Evolutionary conservation across 2,113 vertebrate species (phyloP).

Genomic region (Gobius niger): DNA sequence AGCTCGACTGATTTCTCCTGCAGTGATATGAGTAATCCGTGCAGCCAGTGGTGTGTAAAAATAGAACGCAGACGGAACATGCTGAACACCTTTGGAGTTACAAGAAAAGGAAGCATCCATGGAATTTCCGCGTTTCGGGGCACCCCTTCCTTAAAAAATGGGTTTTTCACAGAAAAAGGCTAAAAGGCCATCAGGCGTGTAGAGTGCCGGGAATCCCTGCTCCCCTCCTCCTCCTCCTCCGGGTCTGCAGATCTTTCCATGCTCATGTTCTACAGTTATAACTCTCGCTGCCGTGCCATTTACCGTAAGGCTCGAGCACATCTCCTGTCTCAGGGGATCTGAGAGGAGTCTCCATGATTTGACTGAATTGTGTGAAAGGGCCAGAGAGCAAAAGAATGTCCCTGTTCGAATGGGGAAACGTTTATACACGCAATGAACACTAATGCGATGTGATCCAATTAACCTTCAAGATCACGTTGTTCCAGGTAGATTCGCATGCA

Average conservation of each 20-base stretch:
- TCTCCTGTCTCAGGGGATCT: conserved; percentile 27
- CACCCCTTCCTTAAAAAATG: conserved; percentile 22
- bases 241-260: conserved; percentile 38
- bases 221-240: background rate
- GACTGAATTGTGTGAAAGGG: conserved; percentile 5
- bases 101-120: conserved; percentile 58
- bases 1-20: conserved; percentile 12
- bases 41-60: conserved; percentile 45
- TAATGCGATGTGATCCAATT: background rate
- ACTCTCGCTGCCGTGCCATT: conserved; percentile 60
- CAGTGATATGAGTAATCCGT: conserved; percentile 13
- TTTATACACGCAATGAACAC: background rate
- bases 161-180: conserved; percentile 47
- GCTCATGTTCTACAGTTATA: conserved; percentile 41
- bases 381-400: conserved; percentile 25
- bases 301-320: conserved; percentile 61
- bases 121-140: conserved; percentile 54
- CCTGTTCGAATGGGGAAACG: background rate
- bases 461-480: background rate
- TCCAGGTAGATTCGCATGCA: background rate
- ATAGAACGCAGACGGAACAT: conserved; percentile 32
- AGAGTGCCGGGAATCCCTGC: conserved; percentile 61
- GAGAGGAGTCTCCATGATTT: conserved; percentile 26
- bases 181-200: conserved; percentile 41
- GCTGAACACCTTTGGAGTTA: conserved; percentile 44